Conservation (phyloP, 2,888 invertebrate species). For the Vesta saturnalis region DNA sequence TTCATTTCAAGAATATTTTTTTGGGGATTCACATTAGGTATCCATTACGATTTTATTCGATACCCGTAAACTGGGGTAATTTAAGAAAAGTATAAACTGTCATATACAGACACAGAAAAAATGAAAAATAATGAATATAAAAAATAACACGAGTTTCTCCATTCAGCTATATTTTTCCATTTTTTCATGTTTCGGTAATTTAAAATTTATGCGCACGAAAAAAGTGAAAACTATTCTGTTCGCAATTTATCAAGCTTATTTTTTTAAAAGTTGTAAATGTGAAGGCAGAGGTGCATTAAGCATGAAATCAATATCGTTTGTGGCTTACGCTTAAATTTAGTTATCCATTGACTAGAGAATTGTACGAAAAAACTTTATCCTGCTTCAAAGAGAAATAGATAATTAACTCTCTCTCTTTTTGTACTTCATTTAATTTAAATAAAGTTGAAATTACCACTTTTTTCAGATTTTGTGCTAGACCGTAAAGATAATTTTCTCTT, state of each 20-base stretch:
- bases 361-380: conserved; percentile 7
- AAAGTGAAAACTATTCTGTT: background rate
- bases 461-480: no score
- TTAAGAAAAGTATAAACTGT: background rate
- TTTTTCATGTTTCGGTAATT: background rate
- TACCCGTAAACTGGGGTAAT: no score
- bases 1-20: background rate
- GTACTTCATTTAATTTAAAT: no score
- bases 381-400: background rate
- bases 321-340: conserved; percentile 23
- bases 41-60: background rate
- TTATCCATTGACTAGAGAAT: conserved; percentile 23
- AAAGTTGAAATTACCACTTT: no score
- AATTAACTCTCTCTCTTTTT: background rate
- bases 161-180: background rate
- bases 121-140: conserved; percentile 1
- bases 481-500: no score
- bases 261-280: conserved; percentile 18
- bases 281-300: conserved; percentile 14
- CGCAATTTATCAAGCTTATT: background rate
- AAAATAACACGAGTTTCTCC: background rate
- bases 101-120: background rate
- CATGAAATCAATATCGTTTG: conserved; percentile 22
- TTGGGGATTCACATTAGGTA: background rate
- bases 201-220: conserved; percentile 1